phyloP scores from a whole-genome alignment of 2,113 vertebrate species.

The Ptilorrhoa leucosticta region DNA sequence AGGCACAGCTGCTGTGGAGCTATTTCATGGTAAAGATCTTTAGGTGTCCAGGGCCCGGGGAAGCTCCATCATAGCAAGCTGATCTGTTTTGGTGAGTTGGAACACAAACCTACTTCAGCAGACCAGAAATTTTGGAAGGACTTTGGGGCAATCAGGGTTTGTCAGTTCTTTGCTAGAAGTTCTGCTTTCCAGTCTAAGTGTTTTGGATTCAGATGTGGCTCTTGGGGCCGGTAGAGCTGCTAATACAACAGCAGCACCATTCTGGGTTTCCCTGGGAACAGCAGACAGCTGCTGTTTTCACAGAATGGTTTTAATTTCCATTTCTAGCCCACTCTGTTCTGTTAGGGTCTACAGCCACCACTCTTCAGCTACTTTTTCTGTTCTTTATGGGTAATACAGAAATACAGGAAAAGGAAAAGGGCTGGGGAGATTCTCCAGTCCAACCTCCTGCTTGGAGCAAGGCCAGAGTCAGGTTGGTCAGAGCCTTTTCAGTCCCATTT shows the following conservation, averaged over 20 bases:
- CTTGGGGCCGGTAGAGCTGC: neutral
- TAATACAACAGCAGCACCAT: neutral
- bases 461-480: neutral
- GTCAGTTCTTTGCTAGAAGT: neutral
- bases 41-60: neutral
- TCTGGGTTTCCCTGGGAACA: neutral
- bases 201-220: neutral
- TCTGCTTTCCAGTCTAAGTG: neutral
- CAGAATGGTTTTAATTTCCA: neutral
- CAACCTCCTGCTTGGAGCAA: neutral
- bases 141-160: rapidly evolving
- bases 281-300: neutral
- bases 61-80: neutral
- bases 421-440: neutral
- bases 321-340: neutral
- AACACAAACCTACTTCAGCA: neutral
- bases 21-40: neutral
- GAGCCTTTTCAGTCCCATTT: neutral
- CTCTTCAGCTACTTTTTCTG: neutral
- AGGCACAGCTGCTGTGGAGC: neutral
- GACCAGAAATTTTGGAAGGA: neutral
- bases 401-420: neutral
- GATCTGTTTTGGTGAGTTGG: rapidly evolving
- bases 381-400: neutral
- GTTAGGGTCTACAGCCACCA: neutral